Percentiles rank a stretch among this genome's conserved stretches.
Conservation (phyloP, 23 tunicate species). For the Pegea sp. region DNA sequence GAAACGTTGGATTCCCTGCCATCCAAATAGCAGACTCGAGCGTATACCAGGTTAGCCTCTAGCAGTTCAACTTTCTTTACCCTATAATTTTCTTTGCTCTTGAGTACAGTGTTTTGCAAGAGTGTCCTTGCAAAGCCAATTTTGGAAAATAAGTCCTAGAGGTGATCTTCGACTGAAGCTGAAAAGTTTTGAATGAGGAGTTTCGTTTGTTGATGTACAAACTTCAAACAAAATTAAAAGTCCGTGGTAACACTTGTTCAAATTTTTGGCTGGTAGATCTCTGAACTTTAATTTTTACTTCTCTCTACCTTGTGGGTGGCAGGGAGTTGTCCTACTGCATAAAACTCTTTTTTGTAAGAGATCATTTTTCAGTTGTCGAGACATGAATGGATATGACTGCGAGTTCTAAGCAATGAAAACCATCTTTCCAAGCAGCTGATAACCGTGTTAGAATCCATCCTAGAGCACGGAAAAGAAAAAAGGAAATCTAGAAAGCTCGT, state of each 20-base stretch:
- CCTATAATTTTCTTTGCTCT: slow-evolving; percentile 1
- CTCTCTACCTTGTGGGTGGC: too few species aligned
- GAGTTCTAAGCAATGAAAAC: too few species aligned
- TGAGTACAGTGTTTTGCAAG: slow-evolving; percentile 1
- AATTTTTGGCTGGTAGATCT: too few species aligned
- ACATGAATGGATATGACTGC: too few species aligned
- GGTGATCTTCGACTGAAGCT: slow-evolving; percentile 1
- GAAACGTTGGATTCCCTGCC: too few species aligned
- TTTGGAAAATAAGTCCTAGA: slow-evolving; percentile 2
- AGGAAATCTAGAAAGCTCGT: background rate
- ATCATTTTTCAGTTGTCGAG: too few species aligned
- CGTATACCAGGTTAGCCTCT: slow-evolving; percentile 8
- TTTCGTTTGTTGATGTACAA: slow-evolving; percentile 7
- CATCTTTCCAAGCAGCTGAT: too few species aligned
- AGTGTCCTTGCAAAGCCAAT: slow-evolving; percentile 11
- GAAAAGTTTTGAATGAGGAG: slow-evolving; percentile 10
- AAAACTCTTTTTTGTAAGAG: too few species aligned
- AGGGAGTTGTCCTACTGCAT: too few species aligned
- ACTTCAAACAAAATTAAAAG: slow-evolving; percentile 4
- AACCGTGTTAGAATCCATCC: too few species aligned
- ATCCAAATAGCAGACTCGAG: too few species aligned
- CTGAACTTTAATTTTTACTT: too few species aligned
- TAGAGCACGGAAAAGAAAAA: background rate
- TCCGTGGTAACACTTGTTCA: slow-evolving; percentile 11
- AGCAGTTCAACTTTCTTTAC: slow-evolving; percentile 5